phyloP scores from a whole-genome alignment of 2,113 vertebrate genomes.

The Alexandromys fortis region DNA sequence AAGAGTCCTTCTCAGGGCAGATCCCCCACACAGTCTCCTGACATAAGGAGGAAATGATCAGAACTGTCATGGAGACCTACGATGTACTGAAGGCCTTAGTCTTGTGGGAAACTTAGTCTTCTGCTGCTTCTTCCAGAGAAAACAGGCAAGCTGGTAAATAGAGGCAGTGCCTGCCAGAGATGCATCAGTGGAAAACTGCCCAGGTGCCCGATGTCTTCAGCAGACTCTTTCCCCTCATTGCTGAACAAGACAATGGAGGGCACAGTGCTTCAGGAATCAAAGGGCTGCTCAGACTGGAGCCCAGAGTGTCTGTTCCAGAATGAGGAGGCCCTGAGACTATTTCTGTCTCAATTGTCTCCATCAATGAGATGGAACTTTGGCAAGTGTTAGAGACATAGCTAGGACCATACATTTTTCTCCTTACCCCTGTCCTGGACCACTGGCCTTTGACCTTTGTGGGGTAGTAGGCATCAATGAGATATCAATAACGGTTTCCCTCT shows the following conservation, averaged over 20 bases:
- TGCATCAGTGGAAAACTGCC: neutral
- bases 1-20: neutral
- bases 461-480: neutral
- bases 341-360: neutral
- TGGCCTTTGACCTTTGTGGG: neutral
- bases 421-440: neutral
- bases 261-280: neutral
- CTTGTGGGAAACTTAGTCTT: neutral
- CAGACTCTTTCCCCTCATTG: neutral
- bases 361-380: neutral
- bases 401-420: neutral
- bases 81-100: too few species aligned
- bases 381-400: neutral
- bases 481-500: neutral
- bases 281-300: neutral
- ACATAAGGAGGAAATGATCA: neutral
- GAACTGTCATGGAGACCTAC: neutral
- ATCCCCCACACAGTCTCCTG: neutral
- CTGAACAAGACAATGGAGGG: neutral
- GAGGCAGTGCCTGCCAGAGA: too few species aligned
- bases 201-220: neutral
- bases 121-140: neutral
- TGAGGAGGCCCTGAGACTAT: neutral
- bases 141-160: neutral
- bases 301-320: too few species aligned